A percentile compares a stretch with the other conserved stretches of the same genome.
phyloP scores from a whole-genome alignment of 1,140 invertebrate genomes.

The Temnothorax curvispinosus region DNA sequence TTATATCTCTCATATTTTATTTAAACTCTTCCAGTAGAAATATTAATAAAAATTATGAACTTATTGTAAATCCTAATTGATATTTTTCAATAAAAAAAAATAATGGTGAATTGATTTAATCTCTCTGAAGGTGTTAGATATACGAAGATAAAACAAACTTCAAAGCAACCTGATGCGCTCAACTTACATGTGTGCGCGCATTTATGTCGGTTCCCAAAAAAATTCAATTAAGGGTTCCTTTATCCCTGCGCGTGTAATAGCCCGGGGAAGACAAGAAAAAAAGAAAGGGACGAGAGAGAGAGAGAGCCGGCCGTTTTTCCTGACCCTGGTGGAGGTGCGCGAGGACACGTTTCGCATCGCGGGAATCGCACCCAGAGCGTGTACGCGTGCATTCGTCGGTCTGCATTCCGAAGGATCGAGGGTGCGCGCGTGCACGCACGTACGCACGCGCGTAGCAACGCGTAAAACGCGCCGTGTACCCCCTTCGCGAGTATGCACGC shows the following conservation, averaged over 20 bases:
- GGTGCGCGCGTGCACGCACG: slow-evolving; percentile 46
- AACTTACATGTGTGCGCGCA: neutral
- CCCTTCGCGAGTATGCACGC: slow-evolving; percentile 49
- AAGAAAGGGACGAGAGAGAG: neutral
- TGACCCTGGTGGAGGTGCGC: slow-evolving; percentile 39
- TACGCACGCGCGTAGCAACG: slow-evolving; percentile 60
- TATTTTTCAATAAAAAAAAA: neutral
- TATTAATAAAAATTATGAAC: neutral
- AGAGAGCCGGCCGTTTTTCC: slow-evolving; percentile 15
- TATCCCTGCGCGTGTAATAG: slow-evolving; percentile 1
- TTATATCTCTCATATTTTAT: neutral
- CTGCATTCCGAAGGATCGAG: slow-evolving; percentile 62
- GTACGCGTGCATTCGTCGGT: slow-evolving; percentile 38
- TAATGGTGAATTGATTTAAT: neutral
- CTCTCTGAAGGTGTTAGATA: neutral
- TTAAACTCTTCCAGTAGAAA: neutral
- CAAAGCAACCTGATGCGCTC: neutral
- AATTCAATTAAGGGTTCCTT: slow-evolving; percentile 48
- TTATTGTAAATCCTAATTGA: neutral
- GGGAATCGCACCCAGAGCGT: slow-evolving; percentile 48
- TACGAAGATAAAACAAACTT: neutral
- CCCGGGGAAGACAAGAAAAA: neutral
- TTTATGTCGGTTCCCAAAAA: neutral
- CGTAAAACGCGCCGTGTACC: slow-evolving; percentile 64
- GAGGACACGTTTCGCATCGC: slow-evolving; percentile 64